Conservation (phyloP, 1,140 invertebrate genomes). For the Drosophila baimaii region DNA sequence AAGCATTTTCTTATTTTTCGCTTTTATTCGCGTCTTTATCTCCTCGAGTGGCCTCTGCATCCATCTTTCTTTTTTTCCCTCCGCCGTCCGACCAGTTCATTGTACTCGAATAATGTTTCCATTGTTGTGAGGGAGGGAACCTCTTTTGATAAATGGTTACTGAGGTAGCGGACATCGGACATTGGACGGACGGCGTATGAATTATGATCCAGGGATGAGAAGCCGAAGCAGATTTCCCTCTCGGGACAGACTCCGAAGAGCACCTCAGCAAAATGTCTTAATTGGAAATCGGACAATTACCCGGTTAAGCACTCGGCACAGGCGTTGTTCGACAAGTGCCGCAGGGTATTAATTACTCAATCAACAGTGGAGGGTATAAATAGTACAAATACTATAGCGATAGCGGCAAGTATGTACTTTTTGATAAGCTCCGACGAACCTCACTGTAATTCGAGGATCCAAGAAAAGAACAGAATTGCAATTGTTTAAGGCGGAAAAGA, state of each 20-base stretch:
- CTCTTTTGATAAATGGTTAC: slow-evolving; percentile 46
- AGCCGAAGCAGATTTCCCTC: not conserved
- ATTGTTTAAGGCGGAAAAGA: slow-evolving; percentile 49
- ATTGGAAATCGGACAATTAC: slow-evolving; percentile 52
- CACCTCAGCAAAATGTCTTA: slow-evolving; percentile 22
- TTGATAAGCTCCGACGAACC: slow-evolving; percentile 24
- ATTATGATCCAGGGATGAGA: slow-evolving; percentile 28
- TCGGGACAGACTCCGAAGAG: not conserved
- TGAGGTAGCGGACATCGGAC: slow-evolving; percentile 35
- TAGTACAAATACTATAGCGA: slow-evolving; percentile 19
- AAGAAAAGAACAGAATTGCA: slow-evolving; percentile 41
- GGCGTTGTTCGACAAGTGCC: slow-evolving; percentile 7
- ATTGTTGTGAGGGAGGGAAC: slow-evolving; percentile 35
- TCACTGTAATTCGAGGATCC: slow-evolving; percentile 1
- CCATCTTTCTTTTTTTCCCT: slow-evolving; percentile 2
- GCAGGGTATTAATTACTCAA: slow-evolving; percentile 54
- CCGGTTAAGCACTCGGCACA: slow-evolving; percentile 32
- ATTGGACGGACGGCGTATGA: slow-evolving; percentile 28
- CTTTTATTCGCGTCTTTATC: slow-evolving; percentile 45
- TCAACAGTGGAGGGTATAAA: slow-evolving; percentile 38
- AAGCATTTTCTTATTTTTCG: slow-evolving; percentile 56
- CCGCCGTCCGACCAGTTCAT: slow-evolving; percentile 28
- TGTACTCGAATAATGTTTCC: slow-evolving; percentile 48
- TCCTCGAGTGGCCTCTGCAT: slow-evolving; percentile 19
- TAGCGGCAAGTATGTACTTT: slow-evolving; percentile 23